Conservation (phyloP, 2,888 invertebrate species). For the Exocentrus adspersus region DNA sequence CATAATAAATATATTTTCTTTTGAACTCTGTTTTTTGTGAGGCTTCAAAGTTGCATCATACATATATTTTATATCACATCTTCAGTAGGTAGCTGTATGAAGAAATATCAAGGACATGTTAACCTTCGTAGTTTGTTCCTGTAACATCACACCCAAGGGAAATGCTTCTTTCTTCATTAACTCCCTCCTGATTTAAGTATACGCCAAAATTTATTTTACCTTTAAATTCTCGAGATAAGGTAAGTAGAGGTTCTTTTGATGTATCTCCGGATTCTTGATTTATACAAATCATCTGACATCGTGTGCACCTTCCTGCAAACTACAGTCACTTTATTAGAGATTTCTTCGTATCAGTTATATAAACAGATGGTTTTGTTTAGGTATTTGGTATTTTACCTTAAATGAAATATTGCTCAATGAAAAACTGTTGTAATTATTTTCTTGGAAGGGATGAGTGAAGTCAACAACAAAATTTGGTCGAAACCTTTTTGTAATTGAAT, state of each 20-base stretch:
- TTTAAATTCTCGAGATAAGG: constrained; percentile 76
- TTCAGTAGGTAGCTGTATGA: too few species aligned
- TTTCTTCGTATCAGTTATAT: not conserved
- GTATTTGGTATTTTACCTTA: constrained; percentile 66
- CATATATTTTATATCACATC: too few species aligned
- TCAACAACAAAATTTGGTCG: constrained; percentile 90
- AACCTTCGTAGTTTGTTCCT: too few species aligned
- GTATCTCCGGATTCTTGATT: constrained; percentile 86
- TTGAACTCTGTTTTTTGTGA: too few species aligned
- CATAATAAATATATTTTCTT: too few species aligned
- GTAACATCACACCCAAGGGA: constrained; percentile 24
- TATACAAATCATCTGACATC: constrained; percentile 97
- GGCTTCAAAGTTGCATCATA: too few species aligned
- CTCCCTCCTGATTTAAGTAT: constrained; percentile 67
- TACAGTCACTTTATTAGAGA: constrained; percentile 57
- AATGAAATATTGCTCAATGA: constrained; percentile 74
- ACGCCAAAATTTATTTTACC: constrained; percentile 86
- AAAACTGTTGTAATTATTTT: constrained; percentile 76
- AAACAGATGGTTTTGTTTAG: too few species aligned
- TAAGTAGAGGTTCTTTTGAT: constrained; percentile 80
- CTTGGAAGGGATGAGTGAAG: constrained; percentile 78
- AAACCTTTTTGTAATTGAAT: constrained; percentile 74
- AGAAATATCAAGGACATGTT: too few species aligned
- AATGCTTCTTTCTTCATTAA: constrained; percentile 17
- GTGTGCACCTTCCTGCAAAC: constrained; percentile 83